Base-by-base conservation (phyloP, 2,113 vertebrate genomes). In the Cettia cetti region DNA sequence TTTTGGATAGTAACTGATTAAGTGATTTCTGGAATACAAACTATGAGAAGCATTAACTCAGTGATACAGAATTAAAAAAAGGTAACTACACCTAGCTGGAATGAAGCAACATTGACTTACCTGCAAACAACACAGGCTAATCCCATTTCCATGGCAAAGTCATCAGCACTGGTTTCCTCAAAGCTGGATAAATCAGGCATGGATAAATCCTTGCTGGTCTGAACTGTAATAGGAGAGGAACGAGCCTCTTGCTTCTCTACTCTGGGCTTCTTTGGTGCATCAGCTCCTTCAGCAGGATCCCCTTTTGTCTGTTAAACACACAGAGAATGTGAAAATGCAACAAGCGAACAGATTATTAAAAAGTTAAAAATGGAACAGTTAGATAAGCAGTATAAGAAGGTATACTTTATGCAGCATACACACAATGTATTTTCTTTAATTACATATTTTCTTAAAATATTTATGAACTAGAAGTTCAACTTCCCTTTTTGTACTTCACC, bases 131-230 rank as follows among this genome's bases (percentile, higher is more conserved):
- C 99, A 92, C 99, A 99, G 44, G 99, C 99, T 94, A 99, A 97
- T 15, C 99, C 99, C 99, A 99, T 99, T 94, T 99, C 99, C 99
- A 99, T 99, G 76, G 99, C 99, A 84, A 99, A 99, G 94, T 99
- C 99, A 63, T 99, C 99, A 28, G 99, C 99, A 31, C 98, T 99
- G 40, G 99, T 99, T 96, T 99, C 99, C 71, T 99, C 99, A 39
- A 99, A 98, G 95, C 98, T 99, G 23, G 98, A 98, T 19, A 99
- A 98, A 94, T 99, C 99, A 30, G 99, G 95, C 90, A 99, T 97
- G 33, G 98, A 88, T 47, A 99, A 97, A 92, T 99, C 99, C 95
- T 99, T 99, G 97, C 98, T 99, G 0, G 97, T 98, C 87, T 99
- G 98, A 89, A 99, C 98, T 0, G 99, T 99, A 59, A 99, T 98